Evolutionary conservation across 2,113 vertebrate genomes (phyloP), one percentile per base, ranked within the genome.

Genomic region (rat (Rattus norvegicus)): DNA sequence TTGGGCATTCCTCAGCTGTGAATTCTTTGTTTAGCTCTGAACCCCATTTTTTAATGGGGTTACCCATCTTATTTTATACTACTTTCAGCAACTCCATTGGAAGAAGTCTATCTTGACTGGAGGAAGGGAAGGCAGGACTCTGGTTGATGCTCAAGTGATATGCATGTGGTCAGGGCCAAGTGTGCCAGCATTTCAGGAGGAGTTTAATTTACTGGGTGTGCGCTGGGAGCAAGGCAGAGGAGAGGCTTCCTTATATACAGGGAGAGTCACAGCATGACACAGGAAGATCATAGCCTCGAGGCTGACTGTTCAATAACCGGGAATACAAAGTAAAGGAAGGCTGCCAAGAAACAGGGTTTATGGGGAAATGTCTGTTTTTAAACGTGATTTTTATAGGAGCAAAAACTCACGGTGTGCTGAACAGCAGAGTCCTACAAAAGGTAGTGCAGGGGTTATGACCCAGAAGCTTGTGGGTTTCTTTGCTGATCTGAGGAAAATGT

Each of bases 351-450:
- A 92, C 43, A 97, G 75, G 26, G 95, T 88, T 97, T 91, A 84
- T 88, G 92, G 79, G 65, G 72, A 94, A 94, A 97, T 54, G 89
- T 86, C 97, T 96, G 47, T 88, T 88, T n/a, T 14, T 77, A 97
- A 94, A 90, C 56, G 61, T 92, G 92, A 90, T 96, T 97, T 97
- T 98, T 95, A 92, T 70, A 96, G 76, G 67, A 95, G 87, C 19
- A 92, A 86, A 88, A 63, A 56, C 43, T 47, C 59, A 90, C 5
- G 9, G 52, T n/a, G 33, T 4, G 69, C 43, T 70, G n/a, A 94
- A 75, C 26, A 4, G 39, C 84, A 80, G 43, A 61, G 65, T 20
- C 70, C 1, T 20, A 80, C 1, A 39, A 39, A 80, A 75, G 54
- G 49, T 14, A 16, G 75, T 20, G 10, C 56, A 36, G 10, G 1